Evolutionary conservation across 2,113 vertebrate species (phyloP).

Genomic region (Oryzias curvinotus): DNA sequence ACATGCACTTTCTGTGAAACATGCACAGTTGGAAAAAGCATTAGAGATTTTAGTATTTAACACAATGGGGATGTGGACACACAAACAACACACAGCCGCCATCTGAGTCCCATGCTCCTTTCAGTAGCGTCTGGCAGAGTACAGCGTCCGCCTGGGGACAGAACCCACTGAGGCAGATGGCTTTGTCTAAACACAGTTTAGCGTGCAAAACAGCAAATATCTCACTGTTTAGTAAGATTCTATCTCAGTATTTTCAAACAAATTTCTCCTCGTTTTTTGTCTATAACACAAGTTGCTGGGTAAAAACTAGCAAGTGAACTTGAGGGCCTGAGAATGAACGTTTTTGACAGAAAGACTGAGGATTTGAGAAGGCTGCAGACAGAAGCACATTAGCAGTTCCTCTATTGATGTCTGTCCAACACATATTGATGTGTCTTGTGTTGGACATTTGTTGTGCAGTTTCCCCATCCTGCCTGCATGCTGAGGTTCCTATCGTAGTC

Average conservation of each 20-base stretch:
- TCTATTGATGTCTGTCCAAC: no score
- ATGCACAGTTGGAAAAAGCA: slow-evolving; percentile 17
- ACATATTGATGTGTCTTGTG: no score
- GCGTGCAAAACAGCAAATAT: slow-evolving; percentile 25
- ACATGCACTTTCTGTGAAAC: neutral
- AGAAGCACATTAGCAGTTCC: no score
- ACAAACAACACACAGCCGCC: slow-evolving; percentile 31
- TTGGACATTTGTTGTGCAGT: no score
- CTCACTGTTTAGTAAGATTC: slow-evolving; percentile 32
- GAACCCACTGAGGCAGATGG: slow-evolving; percentile 56
- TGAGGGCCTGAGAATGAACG: no score
- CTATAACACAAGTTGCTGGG: no score
- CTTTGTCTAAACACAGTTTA: slow-evolving; percentile 43
- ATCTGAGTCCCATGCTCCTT: slow-evolving; percentile 46
- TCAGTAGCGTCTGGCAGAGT: slow-evolving; percentile 28
- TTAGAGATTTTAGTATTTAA: slow-evolving; percentile 9
- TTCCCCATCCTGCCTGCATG: no score
- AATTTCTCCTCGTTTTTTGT: no score
- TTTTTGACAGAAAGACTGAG: no score
- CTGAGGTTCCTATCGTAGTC: no score
- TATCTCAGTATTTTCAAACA: neutral
- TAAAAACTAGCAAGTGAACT: no score
- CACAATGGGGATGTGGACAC: slow-evolving; percentile 17
- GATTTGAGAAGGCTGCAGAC: no score
- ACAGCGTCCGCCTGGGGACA: slow-evolving; percentile 44